Percentiles rank a stretch among this genome's conserved stretches.
Conservation (phyloP, 1,140 invertebrate genomes). For the Leucophenga varia region DNA sequence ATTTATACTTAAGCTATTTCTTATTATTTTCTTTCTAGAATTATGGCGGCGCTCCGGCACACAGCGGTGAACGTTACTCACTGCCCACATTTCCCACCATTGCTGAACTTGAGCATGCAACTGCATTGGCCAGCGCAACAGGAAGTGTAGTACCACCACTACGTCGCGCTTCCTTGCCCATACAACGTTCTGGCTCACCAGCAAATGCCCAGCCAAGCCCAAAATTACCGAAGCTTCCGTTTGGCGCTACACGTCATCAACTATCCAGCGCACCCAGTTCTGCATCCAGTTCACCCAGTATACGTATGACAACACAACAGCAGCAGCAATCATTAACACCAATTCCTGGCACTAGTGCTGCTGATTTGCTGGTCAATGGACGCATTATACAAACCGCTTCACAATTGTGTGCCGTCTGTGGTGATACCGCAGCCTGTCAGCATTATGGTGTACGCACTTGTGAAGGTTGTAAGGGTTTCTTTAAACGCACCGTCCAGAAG, state of each 20-base stretch:
- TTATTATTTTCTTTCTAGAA: constrained; percentile 18
- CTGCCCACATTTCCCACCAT: constrained; percentile 64
- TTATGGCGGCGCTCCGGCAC: constrained; percentile 24
- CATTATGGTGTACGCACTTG: constrained; percentile 98
- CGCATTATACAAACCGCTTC: constrained; percentile 66
- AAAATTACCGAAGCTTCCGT: constrained; percentile 61
- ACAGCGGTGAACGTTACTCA: constrained; percentile 62
- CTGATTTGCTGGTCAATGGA: constrained; percentile 30
- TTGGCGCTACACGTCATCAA: constrained; percentile 52
- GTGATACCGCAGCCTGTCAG: constrained; percentile 97
- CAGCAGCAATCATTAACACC: neutral
- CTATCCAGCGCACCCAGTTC: constrained; percentile 67
- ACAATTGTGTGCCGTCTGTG: constrained; percentile 96
- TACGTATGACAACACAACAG: constrained; percentile 48
- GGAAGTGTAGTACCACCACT: constrained; percentile 59
- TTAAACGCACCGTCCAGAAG: constrained; percentile 97
- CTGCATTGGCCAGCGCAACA: constrained; percentile 53
- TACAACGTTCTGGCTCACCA: constrained; percentile 75
- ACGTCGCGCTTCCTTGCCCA: constrained; percentile 70
- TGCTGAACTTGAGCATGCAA: constrained; percentile 62
- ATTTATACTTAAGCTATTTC: constrained; percentile 1
- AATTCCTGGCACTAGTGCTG: constrained; percentile 9
- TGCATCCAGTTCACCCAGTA: constrained; percentile 64
- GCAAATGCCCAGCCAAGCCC: constrained; percentile 64
- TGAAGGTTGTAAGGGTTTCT: constrained; percentile 97